Conservation (phyloP, 1,140 invertebrate species). For the Pollicipes pollicipes region DNA sequence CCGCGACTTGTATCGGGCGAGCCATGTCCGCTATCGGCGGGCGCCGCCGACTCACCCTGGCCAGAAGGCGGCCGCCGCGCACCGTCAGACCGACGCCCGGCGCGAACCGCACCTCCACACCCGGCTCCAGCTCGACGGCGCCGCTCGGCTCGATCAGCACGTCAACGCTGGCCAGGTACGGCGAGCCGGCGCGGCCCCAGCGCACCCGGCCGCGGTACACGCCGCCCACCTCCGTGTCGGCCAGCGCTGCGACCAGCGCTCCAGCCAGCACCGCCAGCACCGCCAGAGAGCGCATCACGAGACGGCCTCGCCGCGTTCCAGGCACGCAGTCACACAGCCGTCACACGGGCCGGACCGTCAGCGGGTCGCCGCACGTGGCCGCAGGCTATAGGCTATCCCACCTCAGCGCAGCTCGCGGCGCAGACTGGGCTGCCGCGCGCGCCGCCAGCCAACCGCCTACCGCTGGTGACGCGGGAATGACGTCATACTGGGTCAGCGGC, state of each 20-base stretch:
- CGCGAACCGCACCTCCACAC: constrained; percentile 63
- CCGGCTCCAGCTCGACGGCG: constrained; percentile 61
- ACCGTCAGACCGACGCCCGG: constrained; percentile 81
- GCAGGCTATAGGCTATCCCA: too few relatives aligned
- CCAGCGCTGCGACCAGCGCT: too few relatives aligned
- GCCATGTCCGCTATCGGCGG: too few relatives aligned
- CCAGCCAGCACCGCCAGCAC: neutral
- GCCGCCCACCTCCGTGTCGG: constrained; percentile 6
- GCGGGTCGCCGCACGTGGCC: too few relatives aligned
- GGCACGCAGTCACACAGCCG: constrained; percentile 5
- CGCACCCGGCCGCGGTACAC: constrained; percentile 8
- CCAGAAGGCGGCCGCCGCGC: constrained; percentile 59
- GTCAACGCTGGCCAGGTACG: constrained; percentile 59
- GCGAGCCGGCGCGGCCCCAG: constrained; percentile 35
- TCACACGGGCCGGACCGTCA: too few relatives aligned
- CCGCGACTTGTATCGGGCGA: neutral
- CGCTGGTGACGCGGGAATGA: too few relatives aligned
- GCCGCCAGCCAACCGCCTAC: too few relatives aligned
- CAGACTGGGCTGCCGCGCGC: too few relatives aligned
- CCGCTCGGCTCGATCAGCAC: constrained; percentile 53
- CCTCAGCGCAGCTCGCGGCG: too few relatives aligned
- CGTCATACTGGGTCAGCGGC: too few relatives aligned
- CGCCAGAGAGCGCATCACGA: constrained; percentile 12
- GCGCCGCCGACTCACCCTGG: constrained; percentile 48
- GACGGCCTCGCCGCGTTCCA: neutral